These are phyloP conservation scores for Alcedo atthis DNA, from an alignment of 2,797 vertebrate genomes.

Conservation along the genomic window DNA sequence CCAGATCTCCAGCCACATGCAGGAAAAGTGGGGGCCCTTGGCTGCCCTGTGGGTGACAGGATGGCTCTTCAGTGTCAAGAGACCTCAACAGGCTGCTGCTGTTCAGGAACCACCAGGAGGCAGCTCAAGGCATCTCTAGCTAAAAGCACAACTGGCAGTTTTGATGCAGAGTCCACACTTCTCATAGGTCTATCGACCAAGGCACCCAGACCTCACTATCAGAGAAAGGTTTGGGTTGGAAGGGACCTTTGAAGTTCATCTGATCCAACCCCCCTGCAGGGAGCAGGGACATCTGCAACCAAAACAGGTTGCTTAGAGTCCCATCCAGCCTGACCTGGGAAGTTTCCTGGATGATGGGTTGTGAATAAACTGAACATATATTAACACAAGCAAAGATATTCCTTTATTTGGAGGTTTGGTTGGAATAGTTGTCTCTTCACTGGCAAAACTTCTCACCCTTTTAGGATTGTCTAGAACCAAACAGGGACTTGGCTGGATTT, in stretches of 20 bases:
- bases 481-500: not conserved
- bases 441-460: not conserved
- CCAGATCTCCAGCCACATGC: not conserved
- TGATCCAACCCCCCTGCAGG: not conserved
- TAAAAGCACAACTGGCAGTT: not conserved
- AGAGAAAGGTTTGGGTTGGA: not conserved
- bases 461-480: not conserved
- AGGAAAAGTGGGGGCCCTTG: not conserved
- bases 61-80: not conserved
- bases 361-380: not conserved
- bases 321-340: not conserved
- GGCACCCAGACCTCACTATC: not conserved
- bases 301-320: not conserved
- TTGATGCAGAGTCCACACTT: not conserved
- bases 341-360: not conserved
- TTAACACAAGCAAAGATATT: not conserved
- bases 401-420: not conserved
- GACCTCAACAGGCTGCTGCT: not conserved
- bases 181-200: not conserved
- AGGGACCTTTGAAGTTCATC: not conserved
- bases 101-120: not conserved
- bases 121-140: not conserved
- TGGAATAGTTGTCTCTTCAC: not conserved
- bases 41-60: fast-evolving
- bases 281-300: not conserved